Base-by-base conservation (phyloP, 2,888 invertebrate genomes). In the Cataglyphis rosenhaueri region DNA sequence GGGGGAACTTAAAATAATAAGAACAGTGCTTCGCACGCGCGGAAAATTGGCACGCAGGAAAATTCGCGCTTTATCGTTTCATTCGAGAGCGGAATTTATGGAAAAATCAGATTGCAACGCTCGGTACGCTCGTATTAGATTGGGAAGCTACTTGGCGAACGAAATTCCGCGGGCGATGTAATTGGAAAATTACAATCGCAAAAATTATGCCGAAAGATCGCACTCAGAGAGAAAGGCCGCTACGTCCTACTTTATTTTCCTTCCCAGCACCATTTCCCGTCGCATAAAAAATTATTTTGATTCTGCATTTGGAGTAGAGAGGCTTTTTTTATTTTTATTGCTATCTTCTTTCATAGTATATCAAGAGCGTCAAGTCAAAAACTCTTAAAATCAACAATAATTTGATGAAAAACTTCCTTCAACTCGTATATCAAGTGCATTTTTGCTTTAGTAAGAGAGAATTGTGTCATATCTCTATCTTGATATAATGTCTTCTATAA, bases 151-250 rank as follows among this genome's bases (percentile, higher is more conserved):
- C 70, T 73, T 48, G 70, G 57, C 57, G 29, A 32, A 44, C 59
- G 59, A 35, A 70, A 70, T 79, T 79, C 59, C 29, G 48, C 55
- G 35, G 57, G 38, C 21, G 55, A 64, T 52, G 82, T 89, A 88
- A 89, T 89, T 85, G 89, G 85, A 89, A 87, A 88, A 89, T 89
- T 86, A 87, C 87, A 83, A 82, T 82, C 71, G 81, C 74, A 73
- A 83, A 75, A 83, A 75, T 70, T 68, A 83, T 59, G 70, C 32
- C 65, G 32, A 62, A 41, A 29, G 44, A 18, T 18, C 41, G 59
- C 65, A 73, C 61, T 76, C n/a, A 71, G 62, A 21, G 55, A 59
- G 59, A 59, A 44, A 61, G 61, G 61, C 71, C 57, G 44, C 25
- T 57, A 29, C 74, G 64, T 61, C 29, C 15, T 18, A 32, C 32